These are phyloP conservation scores for Hipparchia sbordonii DNA, from an alignment of 2,888 invertebrate species.

Conservation along the genomic window DNA sequence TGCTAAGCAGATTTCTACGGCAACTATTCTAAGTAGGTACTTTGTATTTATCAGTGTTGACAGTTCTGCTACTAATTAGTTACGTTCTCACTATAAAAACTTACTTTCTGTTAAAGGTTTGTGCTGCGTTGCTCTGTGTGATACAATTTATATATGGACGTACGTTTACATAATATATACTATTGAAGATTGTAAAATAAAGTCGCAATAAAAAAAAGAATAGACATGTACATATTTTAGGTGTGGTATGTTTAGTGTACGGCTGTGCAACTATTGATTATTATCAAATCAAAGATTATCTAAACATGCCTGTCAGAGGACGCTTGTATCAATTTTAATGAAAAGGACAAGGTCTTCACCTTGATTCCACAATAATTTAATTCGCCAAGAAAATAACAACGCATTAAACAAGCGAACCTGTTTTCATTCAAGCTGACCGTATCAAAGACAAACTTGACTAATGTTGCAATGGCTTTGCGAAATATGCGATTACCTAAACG, in stretches of 20 bases:
- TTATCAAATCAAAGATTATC: neutral
- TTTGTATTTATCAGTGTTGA: slow-evolving; percentile 7
- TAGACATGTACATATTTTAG: too few relatives aligned
- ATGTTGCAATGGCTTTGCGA: slow-evolving; percentile 28
- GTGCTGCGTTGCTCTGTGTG: neutral
- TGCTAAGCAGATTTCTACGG: slow-evolving; percentile 9
- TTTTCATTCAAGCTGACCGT: slow-evolving; percentile 30
- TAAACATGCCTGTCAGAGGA: slow-evolving; percentile 17
- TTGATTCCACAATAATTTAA: slow-evolving; percentile 29
- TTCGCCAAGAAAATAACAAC: slow-evolving; percentile 25
- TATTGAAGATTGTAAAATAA: too few relatives aligned
- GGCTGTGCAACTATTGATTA: neutral
- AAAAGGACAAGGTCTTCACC: slow-evolving; percentile 33
- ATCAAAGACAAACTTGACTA: slow-evolving; percentile 29
- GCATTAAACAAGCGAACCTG: slow-evolving; percentile 27
- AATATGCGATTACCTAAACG: slow-evolving; percentile 26
- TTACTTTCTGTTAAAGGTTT: slow-evolving; percentile 9
- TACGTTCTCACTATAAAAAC: slow-evolving; percentile 14
- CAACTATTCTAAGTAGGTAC: slow-evolving; percentile 1
- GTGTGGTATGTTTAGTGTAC: neutral
- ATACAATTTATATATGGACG: neutral
- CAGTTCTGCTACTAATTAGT: slow-evolving; percentile 8
- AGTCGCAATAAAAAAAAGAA: neutral
- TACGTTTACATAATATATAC: too few relatives aligned
- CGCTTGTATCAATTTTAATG: slow-evolving; percentile 16